Conservation (phyloP, 2,888 invertebrate genomes). For the Lasioglossum figueresi region DNA sequence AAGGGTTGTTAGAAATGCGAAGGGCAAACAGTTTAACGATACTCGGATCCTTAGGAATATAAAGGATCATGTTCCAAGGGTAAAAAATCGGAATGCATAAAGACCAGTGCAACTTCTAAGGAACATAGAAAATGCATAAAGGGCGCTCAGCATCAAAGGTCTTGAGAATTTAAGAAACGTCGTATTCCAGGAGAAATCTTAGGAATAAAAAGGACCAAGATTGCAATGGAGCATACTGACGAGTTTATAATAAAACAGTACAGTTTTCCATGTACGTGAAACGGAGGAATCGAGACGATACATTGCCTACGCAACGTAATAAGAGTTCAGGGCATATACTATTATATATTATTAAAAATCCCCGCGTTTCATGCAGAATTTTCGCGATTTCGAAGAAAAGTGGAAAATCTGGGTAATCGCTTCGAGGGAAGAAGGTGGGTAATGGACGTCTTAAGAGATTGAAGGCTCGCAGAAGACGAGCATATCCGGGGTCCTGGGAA, state of each 20-base stretch:
- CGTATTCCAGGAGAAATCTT: neutral
- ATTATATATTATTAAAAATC: neutral
- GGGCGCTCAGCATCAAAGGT: neutral
- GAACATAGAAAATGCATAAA: neutral
- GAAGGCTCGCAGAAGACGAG: neutral
- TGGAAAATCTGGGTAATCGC: slow-evolving; percentile 22
- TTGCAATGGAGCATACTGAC: neutral
- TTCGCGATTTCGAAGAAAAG: neutral
- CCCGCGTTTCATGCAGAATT: neutral
- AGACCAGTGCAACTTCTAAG: neutral
- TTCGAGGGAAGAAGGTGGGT: neutral
- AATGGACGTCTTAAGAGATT: slow-evolving; percentile 6
- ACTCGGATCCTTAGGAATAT: neutral
- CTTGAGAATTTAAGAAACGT: neutral
- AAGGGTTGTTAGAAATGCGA: neutral
- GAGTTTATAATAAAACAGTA: neutral
- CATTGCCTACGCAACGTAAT: neutral
- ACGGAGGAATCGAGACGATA: neutral
- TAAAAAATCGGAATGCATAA: neutral
- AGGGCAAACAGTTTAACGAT: neutral
- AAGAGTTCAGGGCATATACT: neutral
- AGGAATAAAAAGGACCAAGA: neutral
- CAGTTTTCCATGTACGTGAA: neutral
- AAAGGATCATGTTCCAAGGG: neutral
- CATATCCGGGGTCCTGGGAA: neutral